phyloP scores from a whole-genome alignment of 2,797 vertebrate genomes.

The Ctenosaura bakeri region DNA sequence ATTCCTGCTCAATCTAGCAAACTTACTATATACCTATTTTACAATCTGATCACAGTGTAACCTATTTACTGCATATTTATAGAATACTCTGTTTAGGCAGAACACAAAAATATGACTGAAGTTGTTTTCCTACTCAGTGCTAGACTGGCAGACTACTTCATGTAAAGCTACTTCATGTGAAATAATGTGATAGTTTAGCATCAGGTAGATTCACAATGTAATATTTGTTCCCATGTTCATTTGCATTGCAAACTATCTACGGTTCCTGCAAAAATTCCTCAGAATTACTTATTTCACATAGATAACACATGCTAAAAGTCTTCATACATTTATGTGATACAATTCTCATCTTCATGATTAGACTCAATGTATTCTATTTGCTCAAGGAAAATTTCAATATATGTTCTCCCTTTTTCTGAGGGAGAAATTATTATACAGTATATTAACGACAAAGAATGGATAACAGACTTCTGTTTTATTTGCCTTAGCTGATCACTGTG shows the following conservation, averaged over 20 bases:
- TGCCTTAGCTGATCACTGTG: slow-evolving; percentile 41
- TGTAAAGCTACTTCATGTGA: too few relatives aligned
- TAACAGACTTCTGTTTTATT: not conserved
- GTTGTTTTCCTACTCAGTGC: not conserved
- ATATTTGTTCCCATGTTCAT: too few relatives aligned
- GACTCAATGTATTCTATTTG: slow-evolving; percentile 6
- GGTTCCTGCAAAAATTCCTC: not conserved
- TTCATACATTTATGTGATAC: not conserved
- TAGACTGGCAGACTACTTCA: not conserved
- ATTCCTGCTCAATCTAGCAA: not conserved
- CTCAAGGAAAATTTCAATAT: not conserved
- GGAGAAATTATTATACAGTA: not conserved
- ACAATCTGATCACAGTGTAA: too few relatives aligned
- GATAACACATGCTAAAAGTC: slow-evolving; percentile 3
- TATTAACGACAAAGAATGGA: not conserved
- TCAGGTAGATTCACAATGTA: too few relatives aligned
- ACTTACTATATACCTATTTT: too few relatives aligned
- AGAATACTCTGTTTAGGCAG: not conserved
- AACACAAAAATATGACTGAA: not conserved
- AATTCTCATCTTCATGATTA: not conserved
- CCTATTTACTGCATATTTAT: too few relatives aligned
- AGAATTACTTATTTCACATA: slow-evolving; percentile 26
- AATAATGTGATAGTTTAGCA: too few relatives aligned
- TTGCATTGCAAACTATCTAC: not conserved
- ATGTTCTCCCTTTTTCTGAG: not conserved